Percentiles rank a stretch among this genome's conserved stretches.
Conservation (phyloP, 2,888 invertebrate species). For the Rapana venosa region DNA sequence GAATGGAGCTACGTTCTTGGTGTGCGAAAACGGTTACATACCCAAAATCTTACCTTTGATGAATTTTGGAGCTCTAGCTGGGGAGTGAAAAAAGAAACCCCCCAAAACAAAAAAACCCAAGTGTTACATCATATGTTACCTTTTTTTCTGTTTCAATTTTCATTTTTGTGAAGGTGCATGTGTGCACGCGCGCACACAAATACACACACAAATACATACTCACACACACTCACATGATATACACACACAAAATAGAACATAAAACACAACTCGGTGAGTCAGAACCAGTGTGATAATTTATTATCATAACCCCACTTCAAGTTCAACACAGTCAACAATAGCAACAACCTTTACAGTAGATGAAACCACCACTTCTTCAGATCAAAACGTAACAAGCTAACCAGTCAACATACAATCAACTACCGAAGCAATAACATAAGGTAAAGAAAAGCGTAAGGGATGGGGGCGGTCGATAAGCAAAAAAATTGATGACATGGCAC, state of each 20-base stretch:
- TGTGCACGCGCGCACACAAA: not conserved
- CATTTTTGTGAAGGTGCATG: too few species aligned
- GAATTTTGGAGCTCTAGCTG: too few species aligned
- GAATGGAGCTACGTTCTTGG: too few species aligned
- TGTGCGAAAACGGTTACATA: too few species aligned
- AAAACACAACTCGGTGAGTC: not conserved
- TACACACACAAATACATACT: not conserved
- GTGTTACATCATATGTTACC: too few species aligned
- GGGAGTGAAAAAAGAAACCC: too few species aligned
- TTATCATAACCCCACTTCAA: not conserved
- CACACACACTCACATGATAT: not conserved
- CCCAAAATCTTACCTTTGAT: too few species aligned
- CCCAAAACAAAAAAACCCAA: too few species aligned
- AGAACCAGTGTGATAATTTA: not conserved
- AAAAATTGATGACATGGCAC: too few species aligned
- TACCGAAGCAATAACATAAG: not conserved
- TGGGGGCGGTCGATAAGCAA: too few species aligned
- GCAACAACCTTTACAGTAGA: not conserved
- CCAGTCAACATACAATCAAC: not conserved
- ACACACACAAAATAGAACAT: not conserved
- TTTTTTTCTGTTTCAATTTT: too few species aligned
- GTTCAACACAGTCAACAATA: not conserved
- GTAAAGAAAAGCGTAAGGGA: too few species aligned
- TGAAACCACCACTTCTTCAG: not conserved
- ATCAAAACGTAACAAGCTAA: not conserved